Conservation (phyloP, 2,888 invertebrate genomes). For the Disparrhopalites patrizii region DNA sequence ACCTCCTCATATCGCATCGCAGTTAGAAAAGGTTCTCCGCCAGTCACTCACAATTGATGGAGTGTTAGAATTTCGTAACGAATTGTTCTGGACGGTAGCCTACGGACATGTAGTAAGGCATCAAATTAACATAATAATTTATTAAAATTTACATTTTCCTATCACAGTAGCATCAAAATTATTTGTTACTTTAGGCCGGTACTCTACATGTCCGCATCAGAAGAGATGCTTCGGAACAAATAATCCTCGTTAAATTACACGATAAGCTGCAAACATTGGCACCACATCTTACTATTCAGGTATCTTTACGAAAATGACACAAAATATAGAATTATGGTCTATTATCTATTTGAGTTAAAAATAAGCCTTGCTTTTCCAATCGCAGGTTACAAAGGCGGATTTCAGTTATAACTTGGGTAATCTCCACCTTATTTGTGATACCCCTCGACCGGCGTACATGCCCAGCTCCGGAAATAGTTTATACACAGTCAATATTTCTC, state of each 20-base stretch:
- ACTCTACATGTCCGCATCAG: slow-evolving; percentile 60
- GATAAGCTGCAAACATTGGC: slow-evolving; percentile 59
- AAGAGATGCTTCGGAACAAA: slow-evolving; percentile 61
- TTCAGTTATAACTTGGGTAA: slow-evolving; percentile 41
- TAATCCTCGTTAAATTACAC: slow-evolving; percentile 59
- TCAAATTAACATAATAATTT: slow-evolving; percentile 4
- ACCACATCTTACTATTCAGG: slow-evolving; percentile 58
- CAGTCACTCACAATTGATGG: slow-evolving; percentile 63
- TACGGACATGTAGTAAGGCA: slow-evolving; percentile 58
- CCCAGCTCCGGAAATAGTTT: not conserved
- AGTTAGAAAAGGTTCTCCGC: slow-evolving; percentile 59
- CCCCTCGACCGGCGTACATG: slow-evolving; percentile 29
- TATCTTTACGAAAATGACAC: slow-evolving; percentile 46
- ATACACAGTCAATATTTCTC: slow-evolving; percentile 31
- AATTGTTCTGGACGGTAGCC: slow-evolving; percentile 63
- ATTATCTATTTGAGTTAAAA: not conserved
- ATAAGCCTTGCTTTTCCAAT: not conserved
- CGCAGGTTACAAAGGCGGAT: slow-evolving; percentile 43
- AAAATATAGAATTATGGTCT: too few species aligned
- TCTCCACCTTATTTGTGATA: slow-evolving; percentile 38
- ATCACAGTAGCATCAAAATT: not conserved
- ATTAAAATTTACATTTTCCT: not conserved
- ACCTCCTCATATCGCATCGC: slow-evolving; percentile 59
- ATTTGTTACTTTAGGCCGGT: slow-evolving; percentile 53
- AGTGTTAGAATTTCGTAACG: slow-evolving; percentile 61